Base-by-base conservation (phyloP, 1,140 invertebrate species). In the Bombus picipes region DNA sequence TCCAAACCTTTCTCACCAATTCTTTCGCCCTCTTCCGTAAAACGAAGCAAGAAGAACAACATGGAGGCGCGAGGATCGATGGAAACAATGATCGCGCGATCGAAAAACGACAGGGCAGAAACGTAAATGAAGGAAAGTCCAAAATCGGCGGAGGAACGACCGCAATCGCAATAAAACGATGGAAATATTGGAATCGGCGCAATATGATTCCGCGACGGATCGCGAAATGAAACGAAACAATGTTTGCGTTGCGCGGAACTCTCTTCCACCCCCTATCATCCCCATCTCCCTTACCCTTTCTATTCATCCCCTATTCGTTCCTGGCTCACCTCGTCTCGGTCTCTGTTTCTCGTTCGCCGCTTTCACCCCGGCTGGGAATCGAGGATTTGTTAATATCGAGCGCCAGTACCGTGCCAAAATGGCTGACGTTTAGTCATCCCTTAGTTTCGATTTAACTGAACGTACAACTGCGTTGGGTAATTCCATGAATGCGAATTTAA, bases 361-460 rank as follows among this genome's bases (percentile, higher is more conserved):
- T 79, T 57, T 84, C 68, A 32, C 34, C 43, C 66, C 53, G 9
- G 32, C 68, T 65, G 41, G 84, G 88, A 92, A 91, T 91, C 89
- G 85, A 85, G 92, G 92, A 92, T 93, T 92, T 92, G 92, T 93
- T 92, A 92, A 90, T 93, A 93, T 93, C 91, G 92, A 93, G 91
- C 92, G 88, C 82, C 88, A 92, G 89, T 89, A 85, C 83, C 78
- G 70, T 81, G 87, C 82, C 90, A 93, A 93, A 87, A 93, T 93
- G 92, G 92, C 90, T 88, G 89, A 76, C 87, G 78, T 86, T 92
- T 93, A 93, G 92, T 92, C 90, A 86, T 89, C 71, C 78, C 86
- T 92, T 92, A 93, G 88, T 92, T 89, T 87, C 70, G 88, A 82
- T 92, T 93, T 92, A 92, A 89, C 81, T 41, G 76, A 81, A 86